Evolutionary conservation across 2,888 invertebrate genomes (phyloP), one percentile per base, ranked within the genome.

Genomic region (Thelaira solivaga): DNA sequence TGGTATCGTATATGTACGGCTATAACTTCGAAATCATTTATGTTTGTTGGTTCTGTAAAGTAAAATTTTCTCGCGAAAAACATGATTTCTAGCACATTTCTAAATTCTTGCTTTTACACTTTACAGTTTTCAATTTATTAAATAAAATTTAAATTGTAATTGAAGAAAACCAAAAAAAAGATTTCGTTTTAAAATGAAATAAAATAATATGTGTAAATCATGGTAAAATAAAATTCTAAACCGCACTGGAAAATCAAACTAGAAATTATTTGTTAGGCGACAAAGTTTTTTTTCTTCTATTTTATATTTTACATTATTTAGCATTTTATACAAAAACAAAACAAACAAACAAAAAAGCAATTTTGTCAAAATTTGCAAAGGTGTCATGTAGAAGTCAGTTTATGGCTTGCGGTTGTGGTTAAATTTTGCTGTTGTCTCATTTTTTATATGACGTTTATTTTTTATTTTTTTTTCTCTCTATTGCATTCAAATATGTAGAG

Each of bases 341-440:
- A n/a, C n/a, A n/a, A n/a, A n/a, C n/a, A n/a, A n/a, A n/a, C n/a
- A n/a, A n/a, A 61, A 43, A 72, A 62, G 36, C 45, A 29, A 20
- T 29, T 65, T 71, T 74, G 69, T 71, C 69, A 69, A 69, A 74
- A 59, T 59, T 79, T 79, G 65, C 41, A 53, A 81, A 80, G 76
- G 81, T 81, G 81, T 80, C 81, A 81, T 80, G 78, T 78, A 53
- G 61, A 81, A 80, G 80, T 80, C 78, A 79, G 74, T 80, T 80
- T 81, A 79, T 78, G 74, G 74, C 51, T 74, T 78, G 80, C 26
- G 80, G 80, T 80, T 81, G 76, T 51, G 78, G 79, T 80, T 69
- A 77, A n/a, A 67, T 67, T 72, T 41, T 49, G 24, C 61, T 71
- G 20, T 65, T 41, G n/a, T 43, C 22, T 59, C 36, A n/a, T n/a